Base-by-base conservation (phyloP, 2,888 invertebrate genomes). In the Tipula lateralis region DNA sequence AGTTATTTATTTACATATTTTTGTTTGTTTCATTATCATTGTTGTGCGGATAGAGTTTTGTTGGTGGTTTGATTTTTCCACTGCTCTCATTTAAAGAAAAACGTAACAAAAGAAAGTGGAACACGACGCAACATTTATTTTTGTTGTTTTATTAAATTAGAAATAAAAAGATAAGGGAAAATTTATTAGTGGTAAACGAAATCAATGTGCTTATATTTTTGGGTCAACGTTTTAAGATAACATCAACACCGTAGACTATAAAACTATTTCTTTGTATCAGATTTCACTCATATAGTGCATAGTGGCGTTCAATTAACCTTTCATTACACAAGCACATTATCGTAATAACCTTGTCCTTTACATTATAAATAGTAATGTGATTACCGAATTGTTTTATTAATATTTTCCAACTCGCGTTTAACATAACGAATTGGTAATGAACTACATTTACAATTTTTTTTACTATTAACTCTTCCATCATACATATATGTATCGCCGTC, bases 261-360 rank as follows among this genome's bases (percentile, higher is more conserved):
- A 36, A 36, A 36, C 32, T n/a, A n/a, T n/a, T n/a, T n/a, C n/a
- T n/a, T n/a, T n/a, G 36, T 9, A 36, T 36, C 32, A 32, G 16
- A 16, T 44, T 44, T 44, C 16, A 44, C 44, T 4, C 6, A 32
- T 32, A 32, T 12, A 44, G 16, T 44, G 44, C 44, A 44, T n/a
- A 24, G 66, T 66, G 19, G 66, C 66, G 66, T 16, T 39, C 12
- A 12, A 39, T 39, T 39, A 39, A 7, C 36, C 9, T 39, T 39
- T 39, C 13, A 39, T 39, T 39, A 39, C n/a, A 44, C n/a, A 44
- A 16, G 1, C 6, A 44, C 44, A n/a, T 44, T 44, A 16, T 66
- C 66, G 66, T 66, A 66, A 24, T 24, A 66, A 66, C 66, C 66
- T 66, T 66, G 66, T 66, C 66, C 66, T 66, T 66, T 66, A 66